Evolutionary conservation across 2,888 invertebrate species (phyloP), one percentile per base, ranked within the genome.

Genomic region (Diploptera punctata): DNA sequence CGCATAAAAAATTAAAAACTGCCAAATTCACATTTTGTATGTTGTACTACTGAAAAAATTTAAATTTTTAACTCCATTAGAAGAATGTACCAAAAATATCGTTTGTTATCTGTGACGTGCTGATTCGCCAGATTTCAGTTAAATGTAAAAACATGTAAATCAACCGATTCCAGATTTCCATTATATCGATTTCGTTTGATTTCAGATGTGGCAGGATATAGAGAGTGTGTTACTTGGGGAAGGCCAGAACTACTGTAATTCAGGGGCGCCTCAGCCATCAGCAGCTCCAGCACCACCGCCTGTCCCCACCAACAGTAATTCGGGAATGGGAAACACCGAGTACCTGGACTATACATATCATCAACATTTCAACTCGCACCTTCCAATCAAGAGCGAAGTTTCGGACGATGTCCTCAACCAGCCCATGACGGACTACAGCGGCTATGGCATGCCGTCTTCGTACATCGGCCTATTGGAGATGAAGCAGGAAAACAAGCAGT

Each of bases 121-220:
- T n/a, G n/a, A n/a, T n/a, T n/a, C n/a, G n/a, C n/a, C n/a, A n/a
- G n/a, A n/a, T n/a, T n/a, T n/a, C n/a, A n/a, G n/a, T n/a, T n/a
- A n/a, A n/a, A n/a, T n/a, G n/a, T n/a, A n/a, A n/a, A n/a, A n/a
- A n/a, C n/a, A n/a, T n/a, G n/a, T n/a, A n/a, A n/a, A n/a, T n/a
- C n/a, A n/a, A n/a, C n/a, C n/a, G n/a, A n/a, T n/a, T n/a, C n/a
- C n/a, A n/a, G n/a, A n/a, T n/a, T n/a, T n/a, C n/a, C n/a, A n/a
- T n/a, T n/a, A n/a, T n/a, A n/a, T n/a, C n/a, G n/a, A n/a, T n/a
- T 21, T 18, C 13, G 57, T 57, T 16, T 26, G 57, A 16, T 81
- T 80, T 57, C 80, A 83, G 82, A 83, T 84, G 83, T 84, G 84
- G 84, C 83, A 83, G 77, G 83, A 83, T 77, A 83, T 84, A 72